phyloP scores from a whole-genome alignment of 1,140 invertebrate genomes.

The Probaryconus sp. region DNA sequence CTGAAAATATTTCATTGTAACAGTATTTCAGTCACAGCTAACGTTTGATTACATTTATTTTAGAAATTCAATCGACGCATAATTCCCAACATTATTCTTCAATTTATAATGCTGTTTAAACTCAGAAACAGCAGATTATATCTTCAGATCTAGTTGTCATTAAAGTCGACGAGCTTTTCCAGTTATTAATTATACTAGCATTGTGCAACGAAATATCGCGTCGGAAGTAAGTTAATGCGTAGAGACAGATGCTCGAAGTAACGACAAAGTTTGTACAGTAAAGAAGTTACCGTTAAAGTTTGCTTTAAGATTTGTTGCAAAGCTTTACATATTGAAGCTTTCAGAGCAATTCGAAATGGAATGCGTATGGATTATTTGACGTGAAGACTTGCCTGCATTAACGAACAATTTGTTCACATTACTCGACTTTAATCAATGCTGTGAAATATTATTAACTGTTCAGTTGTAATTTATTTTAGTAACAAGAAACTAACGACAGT shows the following conservation, averaged over 20 bases:
- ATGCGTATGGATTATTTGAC: constrained; percentile 39
- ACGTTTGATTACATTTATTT: too few species aligned
- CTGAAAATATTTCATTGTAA: too few species aligned
- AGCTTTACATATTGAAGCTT: constrained; percentile 38
- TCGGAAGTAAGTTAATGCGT: constrained; percentile 46
- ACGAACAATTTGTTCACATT: constrained; percentile 26
- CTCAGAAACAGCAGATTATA: constrained; percentile 20
- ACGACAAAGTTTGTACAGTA: constrained; percentile 51
- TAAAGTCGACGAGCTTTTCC: constrained; percentile 37
- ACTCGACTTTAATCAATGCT: constrained; percentile 26
- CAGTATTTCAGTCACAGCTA: too few species aligned
- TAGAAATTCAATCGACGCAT: too few species aligned
- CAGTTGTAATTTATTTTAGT: neutral
- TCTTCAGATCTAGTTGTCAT: constrained; percentile 34
- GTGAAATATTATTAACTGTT: constrained; percentile 24
- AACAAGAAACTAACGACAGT: constrained; percentile 1
- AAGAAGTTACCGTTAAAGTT: constrained; percentile 55
- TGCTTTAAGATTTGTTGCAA: constrained; percentile 45
- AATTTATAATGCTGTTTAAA: constrained; percentile 25
- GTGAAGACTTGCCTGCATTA: constrained; percentile 23
- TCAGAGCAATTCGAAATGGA: constrained; percentile 26
- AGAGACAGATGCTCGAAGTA: constrained; percentile 43
- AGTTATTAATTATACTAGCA: constrained; percentile 55
- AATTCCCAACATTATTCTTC: constrained; percentile 1
- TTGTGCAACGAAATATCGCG: constrained; percentile 37